Conservation (phyloP, 2,113 vertebrate species). For the Dolichallabes microphthalmus region DNA sequence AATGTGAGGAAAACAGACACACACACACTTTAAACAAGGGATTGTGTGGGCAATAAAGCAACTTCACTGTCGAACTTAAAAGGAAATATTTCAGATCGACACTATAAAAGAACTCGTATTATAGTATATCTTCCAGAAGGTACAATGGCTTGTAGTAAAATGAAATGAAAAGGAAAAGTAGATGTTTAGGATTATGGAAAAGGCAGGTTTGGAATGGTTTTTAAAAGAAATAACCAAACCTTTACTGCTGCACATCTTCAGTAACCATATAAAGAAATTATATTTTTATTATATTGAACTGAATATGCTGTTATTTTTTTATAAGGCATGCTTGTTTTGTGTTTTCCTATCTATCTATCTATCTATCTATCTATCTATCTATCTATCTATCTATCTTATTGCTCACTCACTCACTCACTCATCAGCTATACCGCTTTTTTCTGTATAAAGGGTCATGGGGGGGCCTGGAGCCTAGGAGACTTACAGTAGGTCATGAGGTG, state of each 20-base stretch:
- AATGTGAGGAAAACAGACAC: neutral
- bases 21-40: neutral
- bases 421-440: too few relatives aligned
- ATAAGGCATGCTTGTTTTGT: neutral
- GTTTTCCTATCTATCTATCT: neutral
- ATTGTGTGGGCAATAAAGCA: conserved; percentile 1
- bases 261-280: neutral
- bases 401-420: too few relatives aligned
- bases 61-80: conserved; percentile 5
- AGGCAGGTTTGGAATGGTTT: neutral
- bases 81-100: conserved; percentile 10
- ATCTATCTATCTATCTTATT: too few relatives aligned
- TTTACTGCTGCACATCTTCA: neutral
- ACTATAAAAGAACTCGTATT: too few relatives aligned
- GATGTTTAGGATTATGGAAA: neutral
- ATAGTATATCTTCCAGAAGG: neutral
- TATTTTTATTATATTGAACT: neutral
- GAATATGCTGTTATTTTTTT: neutral
- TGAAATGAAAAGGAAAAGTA: neutral
- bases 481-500: too few relatives aligned
- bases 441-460: too few relatives aligned
- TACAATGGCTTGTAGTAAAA: neutral
- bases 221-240: neutral
- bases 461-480: too few relatives aligned
- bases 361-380: too few relatives aligned